Percentiles rank a stretch among this genome's conserved stretches.
phyloP scores from a whole-genome alignment of 1,140 invertebrate species.

The Araneus ventricosus region DNA sequence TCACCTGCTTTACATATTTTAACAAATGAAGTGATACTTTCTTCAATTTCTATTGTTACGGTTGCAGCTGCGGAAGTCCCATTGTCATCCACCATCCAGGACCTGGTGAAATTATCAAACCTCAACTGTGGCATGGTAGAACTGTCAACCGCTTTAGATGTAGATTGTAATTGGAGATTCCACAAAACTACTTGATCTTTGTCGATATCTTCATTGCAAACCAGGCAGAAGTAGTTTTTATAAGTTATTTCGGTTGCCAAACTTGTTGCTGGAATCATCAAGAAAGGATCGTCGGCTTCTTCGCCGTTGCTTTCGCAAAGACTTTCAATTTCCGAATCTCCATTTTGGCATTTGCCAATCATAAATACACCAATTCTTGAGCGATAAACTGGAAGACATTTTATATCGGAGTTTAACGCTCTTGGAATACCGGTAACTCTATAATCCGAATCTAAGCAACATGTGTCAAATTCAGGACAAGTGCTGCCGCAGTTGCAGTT shows the following conservation, averaged over 20 bases:
- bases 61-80: background rate
- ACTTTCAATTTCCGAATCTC: background rate
- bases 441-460: background rate
- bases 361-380: background rate
- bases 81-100: background rate
- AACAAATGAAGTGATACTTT: background rate
- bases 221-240: slow-evolving; percentile 82
- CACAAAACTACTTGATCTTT: background rate
- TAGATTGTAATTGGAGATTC: background rate
- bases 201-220: slow-evolving; percentile 81
- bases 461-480: background rate
- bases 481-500: background rate
- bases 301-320: background rate
- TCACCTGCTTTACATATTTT: background rate
- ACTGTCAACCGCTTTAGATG: background rate
- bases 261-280: slow-evolving; percentile 81
- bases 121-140: background rate
- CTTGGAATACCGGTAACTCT: background rate
- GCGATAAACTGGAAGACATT: background rate
- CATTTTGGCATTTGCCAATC: background rate
- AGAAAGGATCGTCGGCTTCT: slow-evolving; percentile 79
- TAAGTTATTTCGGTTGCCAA: slow-evolving; percentile 81
- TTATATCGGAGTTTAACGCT: background rate
- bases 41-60: background rate
- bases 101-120: background rate